Evolutionary conservation across 1,140 invertebrate species (phyloP).

Genomic region (Penaeus indicus): DNA sequence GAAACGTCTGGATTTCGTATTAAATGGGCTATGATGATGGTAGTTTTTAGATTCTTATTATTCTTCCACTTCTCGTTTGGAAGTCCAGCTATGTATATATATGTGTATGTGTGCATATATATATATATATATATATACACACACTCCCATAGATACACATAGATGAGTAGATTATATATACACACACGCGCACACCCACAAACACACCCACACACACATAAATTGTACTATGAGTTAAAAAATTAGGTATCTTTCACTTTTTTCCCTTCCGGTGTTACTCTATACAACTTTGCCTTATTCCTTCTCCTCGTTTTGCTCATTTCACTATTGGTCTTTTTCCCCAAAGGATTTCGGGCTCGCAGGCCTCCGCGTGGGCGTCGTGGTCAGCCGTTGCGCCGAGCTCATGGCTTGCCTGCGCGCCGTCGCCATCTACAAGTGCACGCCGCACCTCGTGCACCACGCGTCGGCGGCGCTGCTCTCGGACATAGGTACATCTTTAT

Average conservation of each 20-base stretch:
- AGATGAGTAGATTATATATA: not conserved
- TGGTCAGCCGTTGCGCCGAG: not conserved
- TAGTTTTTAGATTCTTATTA: no score
- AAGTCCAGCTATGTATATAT: not conserved
- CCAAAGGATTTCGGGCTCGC: slow-evolving; percentile 39
- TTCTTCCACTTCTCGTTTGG: not conserved
- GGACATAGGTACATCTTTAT: slow-evolving; percentile 1
- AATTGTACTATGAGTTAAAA: no score
- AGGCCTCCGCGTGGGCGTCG: slow-evolving; percentile 3
- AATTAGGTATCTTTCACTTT: no score
- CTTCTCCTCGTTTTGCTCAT: no score
- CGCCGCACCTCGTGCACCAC: slow-evolving; percentile 18
- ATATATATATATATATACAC: slow-evolving; percentile 11
- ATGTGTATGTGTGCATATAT: slow-evolving; percentile 2
- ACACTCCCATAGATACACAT: not conserved
- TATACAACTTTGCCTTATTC: no score
- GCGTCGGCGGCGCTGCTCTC: slow-evolving; percentile 19
- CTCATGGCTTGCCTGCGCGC: not conserved
- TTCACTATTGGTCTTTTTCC: no score
- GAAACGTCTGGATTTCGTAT: no score
- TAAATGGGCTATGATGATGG: no score
- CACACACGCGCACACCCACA: not conserved
- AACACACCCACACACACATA: not conserved
- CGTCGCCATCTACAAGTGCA: not conserved
- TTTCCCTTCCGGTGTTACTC: no score